Conservation (phyloP, 2,113 vertebrate genomes). For the Xiphophorus couchianus region DNA sequence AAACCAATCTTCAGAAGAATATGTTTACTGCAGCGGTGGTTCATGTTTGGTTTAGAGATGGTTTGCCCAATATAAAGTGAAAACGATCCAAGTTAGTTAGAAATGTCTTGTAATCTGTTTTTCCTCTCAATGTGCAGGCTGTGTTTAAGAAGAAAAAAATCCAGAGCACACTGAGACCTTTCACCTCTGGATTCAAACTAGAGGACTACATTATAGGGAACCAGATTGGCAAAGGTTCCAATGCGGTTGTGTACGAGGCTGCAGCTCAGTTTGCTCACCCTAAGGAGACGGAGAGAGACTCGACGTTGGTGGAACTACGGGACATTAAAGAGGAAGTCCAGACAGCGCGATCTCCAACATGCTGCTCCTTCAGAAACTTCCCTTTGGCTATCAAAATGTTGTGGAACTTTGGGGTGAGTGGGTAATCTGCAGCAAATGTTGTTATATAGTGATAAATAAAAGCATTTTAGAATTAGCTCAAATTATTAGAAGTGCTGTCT, state of each 20-base stretch:
- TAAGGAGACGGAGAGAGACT: background rate
- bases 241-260: conserved; percentile 88
- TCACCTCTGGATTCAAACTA: conserved; percentile 85
- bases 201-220: conserved; percentile 91
- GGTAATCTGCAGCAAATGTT: conserved; percentile 6
- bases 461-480: background rate
- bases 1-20: too few species aligned
- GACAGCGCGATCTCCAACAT: conserved; percentile 6
- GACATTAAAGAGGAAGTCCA: conserved; percentile 30
- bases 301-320: conserved; percentile 28
- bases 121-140: conserved; percentile 70
- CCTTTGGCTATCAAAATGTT: conserved; percentile 83
- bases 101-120: too few species aligned
- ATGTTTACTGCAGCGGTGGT: too few species aligned
- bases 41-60: too few species aligned
- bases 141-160: conserved; percentile 85
- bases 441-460: background rate
- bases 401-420: conserved; percentile 83
- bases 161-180: conserved; percentile 73
- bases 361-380: conserved; percentile 59
- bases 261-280: conserved; percentile 58
- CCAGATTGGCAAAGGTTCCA: conserved; percentile 91
- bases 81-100: too few species aligned
- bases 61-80: too few species aligned
- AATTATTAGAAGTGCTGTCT: background rate